Conservation (phyloP, 2,888 invertebrate genomes). For the Ichneumon xanthorius region DNA sequence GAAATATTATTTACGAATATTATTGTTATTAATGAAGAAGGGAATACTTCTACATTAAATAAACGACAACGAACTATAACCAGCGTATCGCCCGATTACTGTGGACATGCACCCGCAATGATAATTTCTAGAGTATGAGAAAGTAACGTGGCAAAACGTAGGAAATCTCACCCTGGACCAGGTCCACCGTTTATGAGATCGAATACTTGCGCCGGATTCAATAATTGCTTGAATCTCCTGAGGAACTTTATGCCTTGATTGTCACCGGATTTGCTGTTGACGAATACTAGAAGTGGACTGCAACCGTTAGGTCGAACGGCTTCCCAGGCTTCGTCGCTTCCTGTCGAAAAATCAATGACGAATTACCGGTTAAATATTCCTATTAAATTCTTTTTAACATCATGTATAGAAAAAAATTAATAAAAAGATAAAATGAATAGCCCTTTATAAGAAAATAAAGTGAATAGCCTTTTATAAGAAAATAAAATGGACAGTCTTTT, state of each 20-base stretch:
- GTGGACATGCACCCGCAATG: background rate
- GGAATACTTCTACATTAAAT: too few relatives aligned
- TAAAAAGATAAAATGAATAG: constrained; percentile 13
- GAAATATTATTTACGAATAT: too few relatives aligned
- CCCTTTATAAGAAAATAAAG: too few relatives aligned
- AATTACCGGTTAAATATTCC: constrained; percentile 7
- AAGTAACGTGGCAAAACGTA: background rate
- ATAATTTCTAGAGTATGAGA: constrained; percentile 11
- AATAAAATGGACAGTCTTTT: too few relatives aligned
- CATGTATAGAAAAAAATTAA: constrained; percentile 16
- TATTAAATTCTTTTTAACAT: background rate
- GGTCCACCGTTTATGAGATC: constrained; percentile 95
- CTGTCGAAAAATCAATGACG: constrained; percentile 69
- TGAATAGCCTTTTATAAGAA: too few relatives aligned
- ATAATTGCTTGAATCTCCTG: constrained; percentile 96
- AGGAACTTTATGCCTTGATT: constrained; percentile 99
- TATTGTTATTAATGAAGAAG: too few relatives aligned
- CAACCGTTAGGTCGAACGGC: constrained; percentile 89
- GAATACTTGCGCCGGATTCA: constrained; percentile 99
- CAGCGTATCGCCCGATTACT: too few relatives aligned
- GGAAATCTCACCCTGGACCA: constrained; percentile 90
- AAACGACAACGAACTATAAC: too few relatives aligned
- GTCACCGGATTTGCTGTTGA: constrained; percentile 98
- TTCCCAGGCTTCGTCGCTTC: constrained; percentile 96
- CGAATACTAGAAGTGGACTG: constrained; percentile 96